These are phyloP conservation scores for Zonotrichia leucophrys DNA, from an alignment of 2,113 vertebrate species.

Conservation along the genomic window DNA sequence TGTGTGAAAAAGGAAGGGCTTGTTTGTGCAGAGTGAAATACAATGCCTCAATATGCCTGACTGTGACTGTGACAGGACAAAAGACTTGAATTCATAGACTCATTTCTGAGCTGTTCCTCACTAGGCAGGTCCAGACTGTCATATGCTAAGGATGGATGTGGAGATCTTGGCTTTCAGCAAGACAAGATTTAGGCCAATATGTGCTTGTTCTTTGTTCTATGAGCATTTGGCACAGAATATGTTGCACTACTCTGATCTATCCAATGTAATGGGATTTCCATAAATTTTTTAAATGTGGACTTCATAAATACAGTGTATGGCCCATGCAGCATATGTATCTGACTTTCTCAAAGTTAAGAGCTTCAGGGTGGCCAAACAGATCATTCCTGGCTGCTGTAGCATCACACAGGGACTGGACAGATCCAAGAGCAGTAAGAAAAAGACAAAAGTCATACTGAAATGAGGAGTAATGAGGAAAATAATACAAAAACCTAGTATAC, in stretches of 20 bases:
- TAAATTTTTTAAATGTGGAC: background rate
- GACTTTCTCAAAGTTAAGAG: background rate
- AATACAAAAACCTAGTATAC: background rate
- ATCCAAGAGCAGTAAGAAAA: background rate
- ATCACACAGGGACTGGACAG: background rate
- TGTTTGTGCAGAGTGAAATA: background rate
- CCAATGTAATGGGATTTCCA: conserved; percentile 11
- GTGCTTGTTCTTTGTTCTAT: background rate
- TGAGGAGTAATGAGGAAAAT: background rate
- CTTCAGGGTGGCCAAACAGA: background rate
- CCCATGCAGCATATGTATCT: conserved; percentile 10
- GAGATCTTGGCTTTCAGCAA: background rate
- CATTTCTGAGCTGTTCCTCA: background rate
- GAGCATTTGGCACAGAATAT: background rate
- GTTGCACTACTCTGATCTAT: background rate
- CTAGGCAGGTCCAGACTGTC: background rate
- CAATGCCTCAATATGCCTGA: background rate
- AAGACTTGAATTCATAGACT: background rate
- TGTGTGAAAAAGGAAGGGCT: background rate
- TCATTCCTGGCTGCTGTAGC: background rate
- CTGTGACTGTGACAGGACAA: background rate
- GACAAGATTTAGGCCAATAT: background rate
- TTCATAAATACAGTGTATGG: conserved; percentile 22
- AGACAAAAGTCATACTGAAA: background rate
- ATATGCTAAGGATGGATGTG: background rate